Base-by-base conservation (phyloP, 2,113 vertebrate species). In the Nyctibius bracteatus region DNA sequence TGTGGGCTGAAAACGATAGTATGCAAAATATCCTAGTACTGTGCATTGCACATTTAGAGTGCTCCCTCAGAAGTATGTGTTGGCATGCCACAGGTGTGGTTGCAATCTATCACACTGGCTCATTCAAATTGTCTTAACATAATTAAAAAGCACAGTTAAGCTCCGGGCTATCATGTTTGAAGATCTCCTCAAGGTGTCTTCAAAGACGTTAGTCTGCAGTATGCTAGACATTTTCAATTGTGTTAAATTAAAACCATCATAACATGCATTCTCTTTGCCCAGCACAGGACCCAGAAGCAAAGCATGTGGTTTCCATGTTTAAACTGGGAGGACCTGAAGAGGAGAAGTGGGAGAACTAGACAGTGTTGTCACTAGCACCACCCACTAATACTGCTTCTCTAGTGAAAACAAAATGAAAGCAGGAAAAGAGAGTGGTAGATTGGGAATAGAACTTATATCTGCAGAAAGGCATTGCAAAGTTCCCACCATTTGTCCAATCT, bases 41-140 rank as follows among this genome's bases (percentile, higher is more conserved):
- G 39, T 41, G 63, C 46, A 11, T 23, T 75, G 90, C 59, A 65
- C 10, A 20, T 57, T 71, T 37, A 86, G 58, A 4, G 51, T 17
- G 33, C 49, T 93, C 51, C 62, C 71, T 88, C 88, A 73, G 66
- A 90, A 77, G 39, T 73, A 78, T 28, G 75, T 67, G 82, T 67
- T 83, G 46, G 47, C 75, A 16, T 88, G 93, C 90, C 90, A 94
- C 86, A 94, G 92, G 93, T 96, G 96, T 96, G 94, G 92, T 59
- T 94, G 85, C 65, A 93, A 66, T 92, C 87, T 90, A 95, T 96
- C 90, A 92, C 27, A 43, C 55, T 30, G 67, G 66, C 85, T 96
- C 75, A 93, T 74, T 93, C 79, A 88, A 93, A 88, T 73, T 93
- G 63, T 73, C 81, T 94, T 93, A 95, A 92, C 82, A 12, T 94